Conservation (phyloP, 1,140 invertebrate genomes). For the Zaprionus ghesquierei region DNA sequence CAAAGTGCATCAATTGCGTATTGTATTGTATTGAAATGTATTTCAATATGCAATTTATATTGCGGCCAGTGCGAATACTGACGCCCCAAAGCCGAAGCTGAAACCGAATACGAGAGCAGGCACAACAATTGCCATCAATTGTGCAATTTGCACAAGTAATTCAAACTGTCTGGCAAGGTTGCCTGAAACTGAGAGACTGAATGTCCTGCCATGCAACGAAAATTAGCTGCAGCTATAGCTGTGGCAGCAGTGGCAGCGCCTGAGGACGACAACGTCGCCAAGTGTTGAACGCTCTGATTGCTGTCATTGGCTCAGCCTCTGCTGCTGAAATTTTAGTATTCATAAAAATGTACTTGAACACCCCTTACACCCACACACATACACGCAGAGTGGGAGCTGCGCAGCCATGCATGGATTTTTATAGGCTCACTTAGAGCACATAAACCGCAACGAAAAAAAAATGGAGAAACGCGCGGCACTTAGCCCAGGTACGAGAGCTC, state of each 20-base stretch:
- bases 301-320: conserved; percentile 20
- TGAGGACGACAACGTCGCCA: conserved; percentile 58
- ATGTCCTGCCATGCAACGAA: conserved; percentile 31
- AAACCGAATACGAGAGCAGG: neutral
- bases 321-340: conserved; percentile 61
- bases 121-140: conserved; percentile 27
- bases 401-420: conserved; percentile 71
- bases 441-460: conserved; percentile 61
- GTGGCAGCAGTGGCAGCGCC: conserved; percentile 44
- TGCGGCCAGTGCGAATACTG: conserved; percentile 44
- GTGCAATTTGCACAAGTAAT: conserved; percentile 18
- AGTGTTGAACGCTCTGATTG: conserved; percentile 76
- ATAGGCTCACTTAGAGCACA: conserved; percentile 80
- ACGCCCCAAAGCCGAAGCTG: conserved; percentile 12
- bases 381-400: neutral
- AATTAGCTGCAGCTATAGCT: conserved; percentile 66
- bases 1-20: conserved; percentile 31
- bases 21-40: conserved; percentile 54
- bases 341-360: conserved; percentile 75
- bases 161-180: conserved; percentile 30
- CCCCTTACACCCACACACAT: neutral
- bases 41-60: conserved; percentile 68
- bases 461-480: conserved; percentile 16
- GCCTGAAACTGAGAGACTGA: neutral
- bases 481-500: conserved; percentile 14